Percentiles rank a stretch among this genome's conserved stretches.
Conservation (phyloP, 2,797 vertebrate genomes). For the Mastacembelus armatus region DNA sequence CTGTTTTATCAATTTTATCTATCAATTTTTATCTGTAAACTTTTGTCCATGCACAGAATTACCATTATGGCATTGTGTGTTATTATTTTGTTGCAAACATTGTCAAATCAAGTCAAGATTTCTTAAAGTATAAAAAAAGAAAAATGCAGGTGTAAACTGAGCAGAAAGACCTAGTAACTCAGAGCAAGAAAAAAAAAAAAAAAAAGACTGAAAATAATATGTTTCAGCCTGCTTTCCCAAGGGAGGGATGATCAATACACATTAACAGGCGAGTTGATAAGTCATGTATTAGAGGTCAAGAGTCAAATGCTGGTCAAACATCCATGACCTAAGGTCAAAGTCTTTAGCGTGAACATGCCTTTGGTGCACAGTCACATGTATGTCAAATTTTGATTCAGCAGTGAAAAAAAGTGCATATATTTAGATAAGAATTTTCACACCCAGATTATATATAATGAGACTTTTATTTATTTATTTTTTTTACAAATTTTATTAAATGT, state of each 20-base stretch:
- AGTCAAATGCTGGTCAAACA: conserved; percentile 95
- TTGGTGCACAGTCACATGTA: conserved; percentile 61
- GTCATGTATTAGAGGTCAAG: conserved; percentile 93
- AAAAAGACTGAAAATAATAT: not conserved
- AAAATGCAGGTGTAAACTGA: not conserved
- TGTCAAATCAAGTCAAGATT: not conserved
- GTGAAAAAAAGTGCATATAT: conserved; percentile 29
- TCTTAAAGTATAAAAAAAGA: not conserved
- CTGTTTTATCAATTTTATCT: no score
- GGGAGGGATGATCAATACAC: conserved; percentile 89
- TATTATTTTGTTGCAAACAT: not conserved
- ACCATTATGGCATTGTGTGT: no score
- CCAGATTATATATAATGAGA: not conserved
- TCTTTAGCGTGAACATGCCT: conserved; percentile 88
- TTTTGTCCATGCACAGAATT: conserved; percentile 2
- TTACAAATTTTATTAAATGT: conserved; percentile 2
- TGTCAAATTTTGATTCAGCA: conserved; percentile 16
- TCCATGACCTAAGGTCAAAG: conserved; percentile 95
- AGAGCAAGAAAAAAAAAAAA: no score
- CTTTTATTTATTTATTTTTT: conserved; percentile 9
- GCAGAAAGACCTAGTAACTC: not conserved
- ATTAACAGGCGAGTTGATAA: conserved; percentile 92
- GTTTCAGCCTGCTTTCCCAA: conserved; percentile 73
- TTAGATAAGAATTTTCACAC: conserved; percentile 34
- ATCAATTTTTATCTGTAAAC: conserved; percentile 16